Conservation (phyloP, 1,140 invertebrate species). For the Thalassaphorura encarpata region DNA sequence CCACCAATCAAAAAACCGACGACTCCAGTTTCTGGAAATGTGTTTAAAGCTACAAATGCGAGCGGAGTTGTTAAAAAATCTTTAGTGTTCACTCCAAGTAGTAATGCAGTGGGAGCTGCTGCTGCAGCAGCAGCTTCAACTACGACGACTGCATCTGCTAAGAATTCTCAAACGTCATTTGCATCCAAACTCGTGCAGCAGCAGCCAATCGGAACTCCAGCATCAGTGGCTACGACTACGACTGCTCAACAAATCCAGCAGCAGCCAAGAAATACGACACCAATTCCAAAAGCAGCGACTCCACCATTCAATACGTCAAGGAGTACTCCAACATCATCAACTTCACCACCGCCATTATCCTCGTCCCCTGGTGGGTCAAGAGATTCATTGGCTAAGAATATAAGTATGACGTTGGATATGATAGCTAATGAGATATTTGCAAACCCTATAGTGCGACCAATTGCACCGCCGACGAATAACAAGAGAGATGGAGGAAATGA, state of each 20-base stretch:
- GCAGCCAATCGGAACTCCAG: neutral
- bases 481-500: no score
- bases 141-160: slow-evolving; percentile 17
- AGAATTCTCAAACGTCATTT: neutral
- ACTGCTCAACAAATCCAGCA: neutral
- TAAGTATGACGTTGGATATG: no score
- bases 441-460: no score
- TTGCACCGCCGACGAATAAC: no score
- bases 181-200: neutral
- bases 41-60: neutral
- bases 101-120: slow-evolving; percentile 30
- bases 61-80: slow-evolving; percentile 33
- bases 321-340: slow-evolving; percentile 10
- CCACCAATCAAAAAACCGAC: neutral
- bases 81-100: slow-evolving; percentile 21
- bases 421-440: no score
- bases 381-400: no score
- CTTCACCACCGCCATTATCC: no score
- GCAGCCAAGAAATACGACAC: neutral
- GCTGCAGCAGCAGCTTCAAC: slow-evolving; percentile 32
- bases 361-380: no score
- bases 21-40: neutral
- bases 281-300: slow-evolving; percentile 2
- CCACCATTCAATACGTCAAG: slow-evolving; percentile 4
- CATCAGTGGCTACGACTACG: no score